A percentile compares a stretch with the other conserved stretches of the same genome.
Evolutionary conservation across 1,140 invertebrate genomes (phyloP).

Genomic region (Conopomorpha cramerella): DNA sequence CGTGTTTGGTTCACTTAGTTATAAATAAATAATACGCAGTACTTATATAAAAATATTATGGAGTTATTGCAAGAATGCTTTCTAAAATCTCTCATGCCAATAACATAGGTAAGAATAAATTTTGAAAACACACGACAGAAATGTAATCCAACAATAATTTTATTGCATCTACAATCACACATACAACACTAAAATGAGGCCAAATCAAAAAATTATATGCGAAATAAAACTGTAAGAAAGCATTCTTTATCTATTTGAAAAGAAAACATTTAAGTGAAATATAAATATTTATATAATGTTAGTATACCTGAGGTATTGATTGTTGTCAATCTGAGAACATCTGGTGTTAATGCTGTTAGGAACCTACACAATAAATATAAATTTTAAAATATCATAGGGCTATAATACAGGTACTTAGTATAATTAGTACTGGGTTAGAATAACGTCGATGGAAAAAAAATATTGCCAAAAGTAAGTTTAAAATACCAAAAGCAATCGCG

Average conservation of each 20-base stretch:
- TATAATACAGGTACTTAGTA: too few relatives aligned
- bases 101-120: conserved; percentile 11
- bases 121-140: conserved; percentile 14
- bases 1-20: too few relatives aligned
- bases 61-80: conserved; percentile 59
- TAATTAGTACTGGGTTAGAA: too few relatives aligned
- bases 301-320: conserved; percentile 59
- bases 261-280: conserved; percentile 15
- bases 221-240: too few relatives aligned
- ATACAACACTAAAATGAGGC: too few relatives aligned
- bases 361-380: conserved; percentile 54
- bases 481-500: too few relatives aligned
- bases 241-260: conserved; percentile 41
- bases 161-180: conserved; percentile 2
- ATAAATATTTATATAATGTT: conserved; percentile 19
- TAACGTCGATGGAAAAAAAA: too few relatives aligned
- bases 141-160: conserved; percentile 1
- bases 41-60: conserved; percentile 10
- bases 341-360: conserved; percentile 59
- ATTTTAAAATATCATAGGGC: too few relatives aligned
- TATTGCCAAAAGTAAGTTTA: too few relatives aligned
- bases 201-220: too few relatives aligned
- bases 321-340: conserved; percentile 58
- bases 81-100: conserved; percentile 14
- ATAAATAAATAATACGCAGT: conserved; percentile 8